Evolutionary conservation across 2,888 invertebrate species (phyloP).

Genomic region (Leucoptera coffeella): DNA sequence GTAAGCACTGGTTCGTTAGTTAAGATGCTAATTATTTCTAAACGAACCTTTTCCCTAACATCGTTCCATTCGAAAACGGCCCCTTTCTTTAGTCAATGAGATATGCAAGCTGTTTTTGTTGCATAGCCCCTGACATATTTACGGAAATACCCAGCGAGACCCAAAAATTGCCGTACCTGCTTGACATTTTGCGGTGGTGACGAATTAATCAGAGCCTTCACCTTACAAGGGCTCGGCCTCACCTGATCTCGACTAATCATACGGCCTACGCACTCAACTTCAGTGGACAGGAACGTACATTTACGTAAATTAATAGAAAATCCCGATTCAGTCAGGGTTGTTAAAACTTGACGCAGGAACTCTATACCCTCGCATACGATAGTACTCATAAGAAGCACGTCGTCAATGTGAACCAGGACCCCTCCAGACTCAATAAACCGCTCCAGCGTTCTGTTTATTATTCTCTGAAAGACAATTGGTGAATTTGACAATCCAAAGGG

Average conservation of each 20-base stretch:
- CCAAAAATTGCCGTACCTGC: slow-evolving; percentile 2
- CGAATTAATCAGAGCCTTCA: slow-evolving; percentile 6
- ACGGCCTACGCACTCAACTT: slow-evolving; percentile 3
- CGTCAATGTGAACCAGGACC: slow-evolving; percentile 7
- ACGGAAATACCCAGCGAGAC: slow-evolving; percentile 2
- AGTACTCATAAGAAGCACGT: slow-evolving; percentile 4
- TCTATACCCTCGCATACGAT: slow-evolving; percentile 4
- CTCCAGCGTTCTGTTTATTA: slow-evolving; percentile 4
- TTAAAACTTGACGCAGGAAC: slow-evolving; percentile 2
- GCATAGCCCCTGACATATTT: slow-evolving; percentile 1
- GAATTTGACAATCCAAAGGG: no score
- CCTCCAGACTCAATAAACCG: slow-evolving; percentile 4
- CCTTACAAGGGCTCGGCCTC: slow-evolving; percentile 6
- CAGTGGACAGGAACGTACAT: slow-evolving; percentile 1
- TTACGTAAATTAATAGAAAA: slow-evolving; percentile 6
- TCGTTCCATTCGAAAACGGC: not conserved
- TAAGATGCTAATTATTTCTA: not conserved
- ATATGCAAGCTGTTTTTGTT: not conserved
- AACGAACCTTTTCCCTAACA: not conserved
- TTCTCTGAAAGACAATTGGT: slow-evolving; percentile 5
- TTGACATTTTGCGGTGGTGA: slow-evolving; percentile 3
- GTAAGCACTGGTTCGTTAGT: slow-evolving; percentile 1
- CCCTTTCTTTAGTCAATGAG: not conserved
- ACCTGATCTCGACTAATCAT: slow-evolving; percentile 7
- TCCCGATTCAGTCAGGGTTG: slow-evolving; percentile 4